phyloP scores from a whole-genome alignment of 1,140 invertebrate species.

The Anoplolepis gracilipes region DNA sequence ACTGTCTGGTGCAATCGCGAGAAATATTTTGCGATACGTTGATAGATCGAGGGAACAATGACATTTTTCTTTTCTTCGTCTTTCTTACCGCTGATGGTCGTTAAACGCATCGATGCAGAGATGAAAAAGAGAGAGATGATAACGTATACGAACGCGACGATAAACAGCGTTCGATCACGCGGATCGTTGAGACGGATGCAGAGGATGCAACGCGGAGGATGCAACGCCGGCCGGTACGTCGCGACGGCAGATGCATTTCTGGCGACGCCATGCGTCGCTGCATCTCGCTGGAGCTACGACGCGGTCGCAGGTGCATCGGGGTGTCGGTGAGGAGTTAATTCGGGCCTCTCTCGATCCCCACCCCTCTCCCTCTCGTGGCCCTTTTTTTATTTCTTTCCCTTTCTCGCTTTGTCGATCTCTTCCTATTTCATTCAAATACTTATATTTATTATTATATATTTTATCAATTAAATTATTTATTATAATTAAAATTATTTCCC shows the following conservation, averaged over 20 bases:
- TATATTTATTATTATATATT: neutral
- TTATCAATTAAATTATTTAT: neutral
- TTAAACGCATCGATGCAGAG: neutral
- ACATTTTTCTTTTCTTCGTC: neutral
- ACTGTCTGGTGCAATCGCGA: too few species aligned
- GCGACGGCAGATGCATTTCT: constrained; percentile 61
- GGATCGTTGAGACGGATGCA: neutral
- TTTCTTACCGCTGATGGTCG: constrained; percentile 24
- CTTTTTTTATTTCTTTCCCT: constrained; percentile 22
- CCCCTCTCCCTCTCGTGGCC: constrained; percentile 22
- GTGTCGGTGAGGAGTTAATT: constrained; percentile 78
- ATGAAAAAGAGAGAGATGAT: neutral
- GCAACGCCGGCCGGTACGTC: constrained; percentile 52
- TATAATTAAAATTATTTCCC: neutral
- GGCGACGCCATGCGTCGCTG: constrained; percentile 10
- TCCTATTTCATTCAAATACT: neutral
- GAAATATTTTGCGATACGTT: too few species aligned
- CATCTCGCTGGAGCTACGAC: constrained; percentile 53
- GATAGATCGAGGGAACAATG: neutral
- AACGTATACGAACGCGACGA: neutral
- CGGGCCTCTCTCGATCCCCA: constrained; percentile 72
- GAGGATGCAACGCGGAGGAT: constrained; percentile 10
- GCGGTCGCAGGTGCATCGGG: constrained; percentile 72
- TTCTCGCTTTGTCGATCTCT: neutral
- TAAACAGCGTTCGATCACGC: neutral